These are phyloP conservation scores for Drosophila elegans DNA, from an alignment of 1,140 invertebrate species.

Conservation along the genomic window DNA sequence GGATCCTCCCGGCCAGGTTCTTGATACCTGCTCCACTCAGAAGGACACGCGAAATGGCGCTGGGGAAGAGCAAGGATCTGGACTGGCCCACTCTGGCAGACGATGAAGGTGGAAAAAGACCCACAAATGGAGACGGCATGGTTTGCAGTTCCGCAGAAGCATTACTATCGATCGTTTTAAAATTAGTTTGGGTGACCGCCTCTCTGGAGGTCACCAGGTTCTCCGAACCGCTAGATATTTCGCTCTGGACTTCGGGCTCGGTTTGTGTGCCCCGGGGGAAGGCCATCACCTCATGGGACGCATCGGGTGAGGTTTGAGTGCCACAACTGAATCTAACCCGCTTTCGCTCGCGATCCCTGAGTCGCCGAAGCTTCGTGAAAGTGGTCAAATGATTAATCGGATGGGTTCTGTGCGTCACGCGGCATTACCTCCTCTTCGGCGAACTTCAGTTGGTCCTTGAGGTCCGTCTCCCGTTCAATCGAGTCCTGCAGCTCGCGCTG, in stretches of 20 bases:
- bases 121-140: conserved; percentile 59
- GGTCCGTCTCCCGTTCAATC: conserved; percentile 95
- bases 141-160: conserved; percentile 58
- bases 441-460: conserved; percentile 95
- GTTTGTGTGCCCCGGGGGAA: conserved; percentile 78
- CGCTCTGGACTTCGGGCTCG: background rate
- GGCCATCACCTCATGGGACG: conserved; percentile 36
- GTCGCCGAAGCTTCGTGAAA: conserved; percentile 48
- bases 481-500: conserved; percentile 95
- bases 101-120: conserved; percentile 55
- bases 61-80: conserved; percentile 69
- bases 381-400: conserved; percentile 38
- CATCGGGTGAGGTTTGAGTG: conserved; percentile 64
- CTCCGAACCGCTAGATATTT: conserved; percentile 38
- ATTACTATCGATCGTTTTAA: conserved; percentile 26
- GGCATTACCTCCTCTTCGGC: conserved; percentile 92
- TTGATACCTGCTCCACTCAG: conserved; percentile 70
- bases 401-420: too few species aligned
- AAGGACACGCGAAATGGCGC: conserved; percentile 73
- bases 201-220: conserved; percentile 3
- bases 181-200: conserved; percentile 45
- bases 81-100: conserved; percentile 44
- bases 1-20: conserved; percentile 7
- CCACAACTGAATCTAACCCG: conserved; percentile 63
- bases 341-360: conserved; percentile 36